Percentiles rank a stretch among this genome's conserved stretches.
phyloP scores from a whole-genome alignment of 1,140 invertebrate species.

The Drosophila littoralis region DNA sequence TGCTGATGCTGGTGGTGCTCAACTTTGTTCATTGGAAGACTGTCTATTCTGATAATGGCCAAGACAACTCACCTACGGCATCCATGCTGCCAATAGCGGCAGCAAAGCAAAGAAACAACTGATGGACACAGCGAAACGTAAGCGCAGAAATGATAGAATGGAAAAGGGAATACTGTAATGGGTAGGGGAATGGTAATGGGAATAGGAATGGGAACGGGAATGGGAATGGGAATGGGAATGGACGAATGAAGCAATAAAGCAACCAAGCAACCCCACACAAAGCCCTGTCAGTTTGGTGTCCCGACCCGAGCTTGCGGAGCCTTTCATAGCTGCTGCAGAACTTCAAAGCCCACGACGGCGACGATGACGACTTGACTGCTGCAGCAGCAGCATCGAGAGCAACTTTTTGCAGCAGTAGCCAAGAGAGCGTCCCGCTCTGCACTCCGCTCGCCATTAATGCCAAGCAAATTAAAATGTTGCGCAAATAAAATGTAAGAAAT shows the following conservation, averaged over 20 bases:
- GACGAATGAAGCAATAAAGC: background rate
- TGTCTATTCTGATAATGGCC: constrained; percentile 46
- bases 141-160: constrained; percentile 5
- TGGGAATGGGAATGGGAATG: constrained; percentile 10
- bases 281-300: constrained; percentile 7
- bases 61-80: constrained; percentile 28
- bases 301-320: background rate
- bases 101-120: constrained; percentile 18
- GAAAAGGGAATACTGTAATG: constrained; percentile 8
- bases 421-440: background rate
- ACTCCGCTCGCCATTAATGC: constrained; percentile 16
- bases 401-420: constrained; percentile 22
- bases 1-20: constrained; percentile 22
- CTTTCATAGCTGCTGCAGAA: constrained; percentile 4
- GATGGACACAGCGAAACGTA: constrained; percentile 24
- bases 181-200: background rate
- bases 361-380: constrained; percentile 27
- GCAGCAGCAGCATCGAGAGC: constrained; percentile 9
- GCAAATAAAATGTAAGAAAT: constrained; percentile 62
- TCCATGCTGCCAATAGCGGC: background rate
- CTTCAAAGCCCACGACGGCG: background rate
- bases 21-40: constrained; percentile 26
- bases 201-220: background rate
- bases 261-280: background rate
- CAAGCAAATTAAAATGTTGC: constrained; percentile 64